Base-by-base conservation (phyloP, 1,140 invertebrate species). In the Aphelenchoides avenae region DNA sequence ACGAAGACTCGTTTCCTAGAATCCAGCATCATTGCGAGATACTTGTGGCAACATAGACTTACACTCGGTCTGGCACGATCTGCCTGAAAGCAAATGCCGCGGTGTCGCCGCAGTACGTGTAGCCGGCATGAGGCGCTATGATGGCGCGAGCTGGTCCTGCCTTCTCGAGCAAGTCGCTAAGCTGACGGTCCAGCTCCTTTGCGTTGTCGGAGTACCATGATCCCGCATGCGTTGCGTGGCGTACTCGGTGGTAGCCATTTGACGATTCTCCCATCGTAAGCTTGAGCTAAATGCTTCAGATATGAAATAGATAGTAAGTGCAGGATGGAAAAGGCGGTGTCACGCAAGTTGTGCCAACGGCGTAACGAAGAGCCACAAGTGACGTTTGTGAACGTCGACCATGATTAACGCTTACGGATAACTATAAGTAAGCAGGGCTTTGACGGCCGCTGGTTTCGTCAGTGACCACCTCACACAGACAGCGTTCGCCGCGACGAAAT, bases 41-140 rank as follows among this genome's bases (percentile, higher is more conserved):
- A n/a, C n/a, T n/a, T n/a, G n/a, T n/a, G n/a, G n/a, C n/a, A n/a
- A n/a, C n/a, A n/a, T n/a, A n/a, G n/a, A 86, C 87, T 88, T 83
- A 91, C 87, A 95, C 87, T 71, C 86, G 85, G 50, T 86, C 84
- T 47, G 92, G 90, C 80, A 89, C 90, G 69, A 98, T 85, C 84
- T 98, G 92, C 67, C 90, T 86, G 79, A 95, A 98, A 13, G 92
- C 92, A 82, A 86, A 89, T 1, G 88, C 94, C 69, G 87, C 89
- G 82, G 90, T 94, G 34, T 88, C 87, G 52, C 94, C 94, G 81
- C 91, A 94, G 76, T 97, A 98, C 43, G 86, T 87, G 77, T 97
- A 98, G 0, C 93, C 93, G 58, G 93, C 92, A 84, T 97, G 93
- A 15, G 92, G 93, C 49, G 91, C 88, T 77, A 98, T 97, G 41